Percentiles rank a stretch among this genome's conserved stretches.
These are phyloP conservation scores for Tenrec ecaudatus DNA, from an alignment of 2,113 vertebrate genomes.

Conservation along the genomic window DNA sequence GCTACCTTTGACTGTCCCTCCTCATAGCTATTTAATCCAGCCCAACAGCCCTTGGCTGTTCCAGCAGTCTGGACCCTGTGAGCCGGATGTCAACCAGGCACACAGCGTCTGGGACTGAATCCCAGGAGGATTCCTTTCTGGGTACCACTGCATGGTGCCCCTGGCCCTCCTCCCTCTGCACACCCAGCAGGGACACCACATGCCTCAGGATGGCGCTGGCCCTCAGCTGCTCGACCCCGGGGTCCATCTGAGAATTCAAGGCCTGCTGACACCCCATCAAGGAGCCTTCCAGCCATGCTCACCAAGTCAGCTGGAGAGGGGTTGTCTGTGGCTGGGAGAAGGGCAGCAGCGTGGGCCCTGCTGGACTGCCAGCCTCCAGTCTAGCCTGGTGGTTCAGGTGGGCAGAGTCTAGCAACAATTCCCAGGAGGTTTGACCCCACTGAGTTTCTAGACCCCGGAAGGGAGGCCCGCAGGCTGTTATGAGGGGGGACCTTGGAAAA, in stretches of 20 bases:
- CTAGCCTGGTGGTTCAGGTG: neutral
- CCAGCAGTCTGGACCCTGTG: constrained; percentile 59
- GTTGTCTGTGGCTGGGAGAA: neutral
- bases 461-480: neutral
- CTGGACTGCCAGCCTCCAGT: neutral
- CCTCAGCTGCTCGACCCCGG: neutral
- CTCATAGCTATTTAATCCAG: constrained; percentile 68
- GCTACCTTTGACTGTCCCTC: constrained; percentile 22
- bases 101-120: constrained; percentile 60
- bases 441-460: neutral
- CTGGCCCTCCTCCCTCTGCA: neutral
- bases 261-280: neutral
- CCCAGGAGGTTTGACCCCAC: neutral
- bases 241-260: neutral
- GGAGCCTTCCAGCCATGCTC: neutral
- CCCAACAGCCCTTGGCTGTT: constrained; percentile 61
- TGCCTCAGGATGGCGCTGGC: neutral
- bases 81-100: constrained; percentile 69
- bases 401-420: neutral
- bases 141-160: constrained; percentile 7
- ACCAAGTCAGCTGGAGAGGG: neutral
- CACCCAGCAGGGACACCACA: neutral
- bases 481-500: neutral
- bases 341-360: neutral
- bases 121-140: constrained; percentile 64